Evolutionary conservation across 1,140 invertebrate species (phyloP).

Genomic region (Thaumatotibia leucotreta): DNA sequence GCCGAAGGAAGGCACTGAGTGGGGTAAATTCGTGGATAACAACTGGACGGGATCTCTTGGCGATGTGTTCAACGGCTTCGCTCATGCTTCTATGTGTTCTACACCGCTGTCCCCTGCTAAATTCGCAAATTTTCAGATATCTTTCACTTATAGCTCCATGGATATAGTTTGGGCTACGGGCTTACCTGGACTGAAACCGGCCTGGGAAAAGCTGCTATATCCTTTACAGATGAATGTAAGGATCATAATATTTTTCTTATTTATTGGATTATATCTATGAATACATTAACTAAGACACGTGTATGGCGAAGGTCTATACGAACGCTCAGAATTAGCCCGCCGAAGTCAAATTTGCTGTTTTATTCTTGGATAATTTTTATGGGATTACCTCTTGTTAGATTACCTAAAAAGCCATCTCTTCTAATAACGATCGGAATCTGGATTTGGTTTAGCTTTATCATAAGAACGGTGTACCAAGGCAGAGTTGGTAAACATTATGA

Average conservation of each 20-base stretch:
- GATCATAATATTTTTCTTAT: slow-evolving; percentile 34
- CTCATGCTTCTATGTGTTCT: slow-evolving; percentile 41
- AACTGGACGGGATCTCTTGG: slow-evolving; percentile 58
- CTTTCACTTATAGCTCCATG: slow-evolving; percentile 46
- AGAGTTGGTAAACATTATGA: slow-evolving; percentile 39
- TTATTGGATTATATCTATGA: slow-evolving; percentile 34
- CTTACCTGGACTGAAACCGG: slow-evolving; percentile 30
- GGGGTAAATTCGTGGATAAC: slow-evolving; percentile 36
- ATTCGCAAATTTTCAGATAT: slow-evolving; percentile 56
- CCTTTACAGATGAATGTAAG: slow-evolving; percentile 35
- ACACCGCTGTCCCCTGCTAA: slow-evolving; percentile 36
- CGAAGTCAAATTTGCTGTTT: slow-evolving; percentile 41
- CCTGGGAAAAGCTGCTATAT: slow-evolving; percentile 47
- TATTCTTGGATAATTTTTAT: slow-evolving; percentile 49
- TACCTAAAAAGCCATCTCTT: slow-evolving; percentile 31
- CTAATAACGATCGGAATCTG: slow-evolving; percentile 33
- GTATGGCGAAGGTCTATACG: slow-evolving; percentile 29
- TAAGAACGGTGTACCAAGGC: slow-evolving; percentile 48
- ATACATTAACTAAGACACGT: slow-evolving; percentile 28
- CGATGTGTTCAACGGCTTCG: slow-evolving; percentile 40
- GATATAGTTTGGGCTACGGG: slow-evolving; percentile 50
- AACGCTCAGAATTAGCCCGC: slow-evolving; percentile 29
- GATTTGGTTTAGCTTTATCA: slow-evolving; percentile 50
- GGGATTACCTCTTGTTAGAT: slow-evolving; percentile 35
- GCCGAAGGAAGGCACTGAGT: slow-evolving; percentile 25